Conservation (phyloP, 1,140 invertebrate species). For the Zophobas atratus region DNA sequence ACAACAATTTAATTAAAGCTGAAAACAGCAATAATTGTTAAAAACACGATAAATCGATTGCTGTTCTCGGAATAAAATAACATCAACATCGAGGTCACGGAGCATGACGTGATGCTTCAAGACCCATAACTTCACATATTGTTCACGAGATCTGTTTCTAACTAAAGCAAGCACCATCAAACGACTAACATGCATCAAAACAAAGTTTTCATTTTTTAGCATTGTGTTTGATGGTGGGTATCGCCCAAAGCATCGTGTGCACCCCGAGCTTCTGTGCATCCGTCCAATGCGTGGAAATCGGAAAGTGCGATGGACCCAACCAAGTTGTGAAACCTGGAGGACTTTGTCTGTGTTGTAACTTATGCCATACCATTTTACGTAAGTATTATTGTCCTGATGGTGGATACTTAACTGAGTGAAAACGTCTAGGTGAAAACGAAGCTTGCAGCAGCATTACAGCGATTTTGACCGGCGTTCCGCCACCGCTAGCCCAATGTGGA, state of each 20-base stretch:
- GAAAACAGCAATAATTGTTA: no score
- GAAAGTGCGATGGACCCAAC: background rate
- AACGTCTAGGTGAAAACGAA: slow-evolving; percentile 13
- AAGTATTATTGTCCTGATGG: background rate
- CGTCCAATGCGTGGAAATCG: background rate
- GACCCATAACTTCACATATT: no score
- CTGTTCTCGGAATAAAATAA: no score
- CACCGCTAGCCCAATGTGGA: background rate
- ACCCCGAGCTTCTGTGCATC: slow-evolving; percentile 10
- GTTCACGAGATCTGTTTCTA: no score
- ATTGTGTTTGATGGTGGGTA: background rate
- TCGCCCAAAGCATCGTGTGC: background rate
- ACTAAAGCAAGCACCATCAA: background rate
- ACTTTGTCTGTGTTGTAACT: slow-evolving; percentile 12
- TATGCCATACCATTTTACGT: slow-evolving; percentile 4
- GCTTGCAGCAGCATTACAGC: background rate
- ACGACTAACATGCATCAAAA: background rate
- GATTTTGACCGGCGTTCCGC: background rate
- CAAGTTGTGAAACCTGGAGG: slow-evolving; percentile 1
- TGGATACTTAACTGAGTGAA: background rate
- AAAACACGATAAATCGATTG: no score
- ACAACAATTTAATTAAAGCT: no score
- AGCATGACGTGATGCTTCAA: no score
- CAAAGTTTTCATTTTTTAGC: background rate
- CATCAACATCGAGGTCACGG: no score